phyloP scores from a whole-genome alignment of 2,888 invertebrate species.

The Gnatocerus cornutus region DNA sequence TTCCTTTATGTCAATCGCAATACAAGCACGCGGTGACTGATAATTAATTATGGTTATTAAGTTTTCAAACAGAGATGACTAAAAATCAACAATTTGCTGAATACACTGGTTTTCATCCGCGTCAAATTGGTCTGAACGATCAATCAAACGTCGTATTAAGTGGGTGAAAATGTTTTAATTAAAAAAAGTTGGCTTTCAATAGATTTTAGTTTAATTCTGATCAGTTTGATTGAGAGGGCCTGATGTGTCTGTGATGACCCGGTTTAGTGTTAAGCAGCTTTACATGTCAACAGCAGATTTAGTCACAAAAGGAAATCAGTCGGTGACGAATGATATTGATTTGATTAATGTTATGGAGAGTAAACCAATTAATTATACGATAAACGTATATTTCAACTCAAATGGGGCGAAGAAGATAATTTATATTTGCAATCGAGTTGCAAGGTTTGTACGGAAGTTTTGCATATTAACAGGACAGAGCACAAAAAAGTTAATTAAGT shows the following conservation, averaged over 20 bases:
- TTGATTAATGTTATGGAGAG: conserved; percentile 30
- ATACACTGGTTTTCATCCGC: conserved; percentile 16
- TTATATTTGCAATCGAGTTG: background rate
- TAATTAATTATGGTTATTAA: conserved; percentile 43
- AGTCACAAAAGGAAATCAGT: conserved; percentile 17
- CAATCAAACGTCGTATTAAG: conserved; percentile 40
- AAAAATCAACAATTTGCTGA: conserved; percentile 32
- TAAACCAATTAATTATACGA: conserved; percentile 36
- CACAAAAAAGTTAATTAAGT: too few relatives aligned
- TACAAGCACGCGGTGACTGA: conserved; percentile 26
- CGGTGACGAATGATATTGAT: conserved; percentile 35
- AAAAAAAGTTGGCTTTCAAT: conserved; percentile 12
- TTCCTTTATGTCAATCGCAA: conserved; percentile 23
- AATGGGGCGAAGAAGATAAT: background rate
- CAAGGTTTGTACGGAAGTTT: too few relatives aligned
- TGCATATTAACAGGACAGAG: too few relatives aligned
- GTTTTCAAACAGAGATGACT: conserved; percentile 23
- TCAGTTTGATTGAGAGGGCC: conserved; percentile 14
- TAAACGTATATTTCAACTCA: conserved; percentile 3
- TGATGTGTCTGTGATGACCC: conserved; percentile 16
- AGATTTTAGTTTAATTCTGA: conserved; percentile 24
- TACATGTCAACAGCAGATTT: conserved; percentile 39
- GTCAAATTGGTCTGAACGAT: conserved; percentile 20
- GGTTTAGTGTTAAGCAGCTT: conserved; percentile 36
- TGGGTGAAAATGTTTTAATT: conserved; percentile 31